phyloP scores from a whole-genome alignment of 2,113 vertebrate genomes.

The Hiodon tergisus region DNA sequence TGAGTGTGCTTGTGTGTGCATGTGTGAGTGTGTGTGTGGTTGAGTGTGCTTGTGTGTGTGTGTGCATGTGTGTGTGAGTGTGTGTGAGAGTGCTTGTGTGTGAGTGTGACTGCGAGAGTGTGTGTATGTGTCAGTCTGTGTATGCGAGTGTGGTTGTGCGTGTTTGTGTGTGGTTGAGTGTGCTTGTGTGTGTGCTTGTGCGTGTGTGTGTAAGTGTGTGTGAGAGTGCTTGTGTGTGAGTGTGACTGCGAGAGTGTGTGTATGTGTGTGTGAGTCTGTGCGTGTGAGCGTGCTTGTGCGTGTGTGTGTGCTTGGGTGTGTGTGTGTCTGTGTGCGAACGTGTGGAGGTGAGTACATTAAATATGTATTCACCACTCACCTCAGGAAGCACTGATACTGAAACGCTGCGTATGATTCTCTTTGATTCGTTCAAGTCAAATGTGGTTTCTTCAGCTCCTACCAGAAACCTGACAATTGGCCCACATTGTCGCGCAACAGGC shows the following conservation, averaged over 20 bases:
- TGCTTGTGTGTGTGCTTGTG: not conserved
- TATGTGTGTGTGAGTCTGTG: not conserved
- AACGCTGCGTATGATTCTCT: slow-evolving; percentile 35
- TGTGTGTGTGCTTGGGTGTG: not conserved
- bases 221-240: not conserved
- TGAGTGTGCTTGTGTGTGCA: slow-evolving; percentile 39
- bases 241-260: not conserved
- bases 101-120: not conserved
- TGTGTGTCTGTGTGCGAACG: slow-evolving; percentile 7
- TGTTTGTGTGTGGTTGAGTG: not conserved
- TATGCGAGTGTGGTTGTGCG: slow-evolving; percentile 23
- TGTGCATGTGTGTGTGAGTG: not conserved
- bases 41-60: slow-evolving; percentile 37
- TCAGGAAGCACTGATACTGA: slow-evolving; percentile 32
- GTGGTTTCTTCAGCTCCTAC: slow-evolving; percentile 33
- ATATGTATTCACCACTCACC: slow-evolving; percentile 42
- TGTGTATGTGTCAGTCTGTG: not conserved
- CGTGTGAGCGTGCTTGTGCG: slow-evolving; percentile 8
- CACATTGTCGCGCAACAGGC: slow-evolving; percentile 31
- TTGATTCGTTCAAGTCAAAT: slow-evolving; percentile 36
- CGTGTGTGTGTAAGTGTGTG: slow-evolving; percentile 36
- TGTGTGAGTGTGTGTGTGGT: slow-evolving; percentile 42
- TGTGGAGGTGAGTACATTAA: slow-evolving; percentile 40
- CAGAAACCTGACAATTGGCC: slow-evolving; percentile 29
- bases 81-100: slow-evolving; percentile 5